A percentile compares a stretch with the other conserved stretches of the same genome.
Evolutionary conservation across 2,797 vertebrate species (phyloP).

Genomic region (Numenius phaeopus): DNA sequence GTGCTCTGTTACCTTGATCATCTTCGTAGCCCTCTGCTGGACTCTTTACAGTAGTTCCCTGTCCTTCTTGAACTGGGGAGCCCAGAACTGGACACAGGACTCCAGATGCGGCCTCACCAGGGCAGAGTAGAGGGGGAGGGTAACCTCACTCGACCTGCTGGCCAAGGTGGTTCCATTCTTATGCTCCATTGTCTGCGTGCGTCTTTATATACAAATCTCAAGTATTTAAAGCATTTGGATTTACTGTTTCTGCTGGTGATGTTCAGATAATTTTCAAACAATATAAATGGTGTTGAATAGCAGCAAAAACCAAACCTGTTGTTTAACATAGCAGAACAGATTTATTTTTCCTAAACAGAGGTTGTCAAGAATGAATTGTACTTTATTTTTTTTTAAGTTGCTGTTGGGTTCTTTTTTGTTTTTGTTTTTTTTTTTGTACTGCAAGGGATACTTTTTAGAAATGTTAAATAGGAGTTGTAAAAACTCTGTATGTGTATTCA

Average conservation of each 20-base stretch:
- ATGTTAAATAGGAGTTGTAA: not conserved
- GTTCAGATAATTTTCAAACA: not conserved
- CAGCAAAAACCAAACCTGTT: not conserved
- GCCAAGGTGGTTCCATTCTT: not conserved
- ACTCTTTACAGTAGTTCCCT: too few species aligned
- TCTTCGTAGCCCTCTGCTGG: too few species aligned
- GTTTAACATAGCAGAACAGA: not conserved
- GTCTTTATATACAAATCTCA: not conserved
- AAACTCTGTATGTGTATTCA: not conserved
- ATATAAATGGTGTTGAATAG: not conserved
- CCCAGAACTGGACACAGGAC: too few species aligned
- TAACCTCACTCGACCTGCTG: too few species aligned
- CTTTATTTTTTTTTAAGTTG: not conserved
- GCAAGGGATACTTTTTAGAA: not conserved
- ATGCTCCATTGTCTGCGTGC: not conserved
- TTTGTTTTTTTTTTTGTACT: not conserved
- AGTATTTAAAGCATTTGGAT: not conserved
- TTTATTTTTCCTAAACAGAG: not conserved
- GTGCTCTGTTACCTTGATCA: too few species aligned
- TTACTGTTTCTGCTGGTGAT: not conserved
- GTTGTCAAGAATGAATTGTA: not conserved
- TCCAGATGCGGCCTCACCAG: too few species aligned
- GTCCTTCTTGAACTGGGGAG: too few species aligned
- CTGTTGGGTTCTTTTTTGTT: not conserved
- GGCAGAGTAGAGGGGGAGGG: too few species aligned